Evolutionary conservation across 2,888 invertebrate species (phyloP).

Genomic region (Phyto melanocephala): DNA sequence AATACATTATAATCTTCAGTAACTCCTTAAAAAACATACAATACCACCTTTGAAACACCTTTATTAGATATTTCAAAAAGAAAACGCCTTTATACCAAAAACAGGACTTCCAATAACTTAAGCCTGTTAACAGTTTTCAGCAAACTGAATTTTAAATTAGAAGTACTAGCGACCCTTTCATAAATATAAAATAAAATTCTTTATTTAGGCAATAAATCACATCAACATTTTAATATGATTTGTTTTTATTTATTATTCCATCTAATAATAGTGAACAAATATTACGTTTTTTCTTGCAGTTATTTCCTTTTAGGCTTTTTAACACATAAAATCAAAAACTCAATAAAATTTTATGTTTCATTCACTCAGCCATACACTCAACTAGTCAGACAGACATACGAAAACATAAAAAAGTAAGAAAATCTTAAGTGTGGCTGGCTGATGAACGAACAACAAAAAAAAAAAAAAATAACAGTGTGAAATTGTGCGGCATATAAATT

Average conservation of each 20-base stretch:
- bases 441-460: no score
- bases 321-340: constrained; percentile 52
- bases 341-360: constrained; percentile 38
- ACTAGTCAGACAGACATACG: background rate
- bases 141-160: background rate
- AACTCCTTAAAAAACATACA: no score
- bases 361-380: background rate
- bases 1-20: no score
- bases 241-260: constrained; percentile 12
- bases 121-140: no score
- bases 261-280: constrained; percentile 15
- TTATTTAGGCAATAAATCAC: background rate
- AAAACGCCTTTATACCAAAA: no score
- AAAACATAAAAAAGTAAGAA: constrained; percentile 41
- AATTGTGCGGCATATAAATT: constrained; percentile 30
- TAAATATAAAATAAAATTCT: background rate
- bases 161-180: no score
- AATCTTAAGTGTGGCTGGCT: constrained; percentile 14
- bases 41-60: no score
- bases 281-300: background rate
- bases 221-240: background rate
- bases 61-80: no score
- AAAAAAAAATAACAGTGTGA: constrained; percentile 22
- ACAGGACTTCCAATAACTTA: no score
- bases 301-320: constrained; percentile 8